phyloP scores from a whole-genome alignment of 2,797 vertebrate genomes.

The Dryobates pubescens region DNA sequence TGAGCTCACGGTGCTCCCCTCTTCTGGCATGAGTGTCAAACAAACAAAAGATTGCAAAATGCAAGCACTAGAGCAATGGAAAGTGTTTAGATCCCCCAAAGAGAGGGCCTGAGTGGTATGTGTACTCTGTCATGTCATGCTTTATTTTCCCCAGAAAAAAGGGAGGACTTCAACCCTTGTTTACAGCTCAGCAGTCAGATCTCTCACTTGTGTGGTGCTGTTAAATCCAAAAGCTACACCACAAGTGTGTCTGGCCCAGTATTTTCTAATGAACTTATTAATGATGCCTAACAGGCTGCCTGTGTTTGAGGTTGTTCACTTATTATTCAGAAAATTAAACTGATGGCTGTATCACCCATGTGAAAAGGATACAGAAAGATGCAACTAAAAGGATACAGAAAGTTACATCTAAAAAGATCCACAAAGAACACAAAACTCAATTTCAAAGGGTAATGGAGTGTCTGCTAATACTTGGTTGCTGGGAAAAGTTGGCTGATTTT shows the following conservation, averaged over 20 bases:
- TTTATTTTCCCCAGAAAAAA: slow-evolving; percentile 5
- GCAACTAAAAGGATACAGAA: background rate
- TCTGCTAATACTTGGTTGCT: background rate
- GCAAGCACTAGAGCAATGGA: background rate
- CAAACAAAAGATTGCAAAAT: slow-evolving; percentile 8
- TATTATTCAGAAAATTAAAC: slow-evolving; percentile 38
- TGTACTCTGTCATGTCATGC: background rate
- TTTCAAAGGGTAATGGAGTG: background rate
- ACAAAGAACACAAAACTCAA: slow-evolving; percentile 25
- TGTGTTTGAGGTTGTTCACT: slow-evolving; percentile 42
- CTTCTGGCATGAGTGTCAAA: background rate
- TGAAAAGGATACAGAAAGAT: slow-evolving; percentile 28
- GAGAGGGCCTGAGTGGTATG: background rate
- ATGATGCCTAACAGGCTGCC: slow-evolving; percentile 14
- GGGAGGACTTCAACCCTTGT: background rate
- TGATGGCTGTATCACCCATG: background rate
- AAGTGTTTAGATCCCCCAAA: background rate
- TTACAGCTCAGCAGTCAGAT: background rate
- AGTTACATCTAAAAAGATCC: background rate
- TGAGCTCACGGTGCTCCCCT: accelerated
- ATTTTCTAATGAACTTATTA: slow-evolving; percentile 17
- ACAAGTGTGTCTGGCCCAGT: background rate
- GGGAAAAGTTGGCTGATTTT: background rate
- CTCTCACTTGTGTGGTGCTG: background rate
- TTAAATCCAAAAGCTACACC: background rate